phyloP scores from a whole-genome alignment of 2,888 invertebrate species.

The Drosophila hamatofila region DNA sequence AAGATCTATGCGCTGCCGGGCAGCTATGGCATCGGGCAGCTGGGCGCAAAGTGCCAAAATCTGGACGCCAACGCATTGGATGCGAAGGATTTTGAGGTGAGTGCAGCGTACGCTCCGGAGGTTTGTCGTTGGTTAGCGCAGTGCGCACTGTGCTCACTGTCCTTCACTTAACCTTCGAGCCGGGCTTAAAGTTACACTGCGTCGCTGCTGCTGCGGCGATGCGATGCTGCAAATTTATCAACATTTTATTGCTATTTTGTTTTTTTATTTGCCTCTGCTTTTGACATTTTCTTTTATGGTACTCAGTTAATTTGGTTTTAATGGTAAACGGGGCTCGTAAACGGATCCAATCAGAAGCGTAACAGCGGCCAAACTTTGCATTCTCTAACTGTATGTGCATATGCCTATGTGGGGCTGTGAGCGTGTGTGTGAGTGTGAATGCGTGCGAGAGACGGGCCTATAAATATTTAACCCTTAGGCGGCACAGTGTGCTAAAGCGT shows the following conservation, averaged over 20 bases:
- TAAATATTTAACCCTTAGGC: slow-evolving; percentile 53
- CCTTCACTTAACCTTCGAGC: slow-evolving; percentile 64
- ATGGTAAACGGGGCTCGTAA: slow-evolving; percentile 36
- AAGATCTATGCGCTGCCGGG: slow-evolving; percentile 94
- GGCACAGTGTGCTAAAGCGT: slow-evolving; percentile 6
- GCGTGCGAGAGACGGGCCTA: neutral
- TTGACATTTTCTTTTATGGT: slow-evolving; percentile 32
- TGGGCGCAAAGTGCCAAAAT: slow-evolving; percentile 88
- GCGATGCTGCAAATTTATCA: slow-evolving; percentile 22
- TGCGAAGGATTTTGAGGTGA: slow-evolving; percentile 89
- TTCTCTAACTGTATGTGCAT: slow-evolving; percentile 1
- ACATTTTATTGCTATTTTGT: slow-evolving; percentile 39
- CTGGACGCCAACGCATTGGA: slow-evolving; percentile 82
- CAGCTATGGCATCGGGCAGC: slow-evolving; percentile 92
- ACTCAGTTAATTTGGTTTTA: slow-evolving; percentile 38
- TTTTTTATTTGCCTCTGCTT: slow-evolving; percentile 40
- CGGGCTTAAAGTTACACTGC: slow-evolving; percentile 42
- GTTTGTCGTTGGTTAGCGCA: slow-evolving; percentile 17
- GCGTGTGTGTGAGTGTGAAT: neutral
- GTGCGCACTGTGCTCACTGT: slow-evolving; percentile 7
- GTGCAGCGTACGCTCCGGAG: slow-evolving; percentile 60
- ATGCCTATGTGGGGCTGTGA: neutral
- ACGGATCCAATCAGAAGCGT: slow-evolving; percentile 46
- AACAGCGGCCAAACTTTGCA: slow-evolving; percentile 20
- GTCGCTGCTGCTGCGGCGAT: neutral